phyloP scores from a whole-genome alignment of 37 sponge, comb jelly and placozoan species.

The Spongia lamella region DNA sequence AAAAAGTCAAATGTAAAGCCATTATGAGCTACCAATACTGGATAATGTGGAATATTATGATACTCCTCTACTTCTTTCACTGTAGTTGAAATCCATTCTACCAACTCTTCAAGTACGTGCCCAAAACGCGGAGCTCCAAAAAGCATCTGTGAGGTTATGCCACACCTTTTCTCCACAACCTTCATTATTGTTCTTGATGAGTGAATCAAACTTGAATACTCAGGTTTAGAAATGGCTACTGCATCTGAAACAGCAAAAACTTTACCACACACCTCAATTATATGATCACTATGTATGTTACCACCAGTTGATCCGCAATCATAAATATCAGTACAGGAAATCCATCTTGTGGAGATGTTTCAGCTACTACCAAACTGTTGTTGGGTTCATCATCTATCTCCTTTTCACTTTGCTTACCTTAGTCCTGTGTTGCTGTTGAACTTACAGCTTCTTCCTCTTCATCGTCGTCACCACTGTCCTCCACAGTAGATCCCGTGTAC shows the following conservation, averaged over 20 bases:
- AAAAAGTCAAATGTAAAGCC: slow-evolving; percentile 53
- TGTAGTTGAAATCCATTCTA: slow-evolving; percentile 32
- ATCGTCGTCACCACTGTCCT: too few relatives aligned
- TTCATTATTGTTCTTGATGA: neutral
- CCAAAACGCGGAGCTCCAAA: neutral
- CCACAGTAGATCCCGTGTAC: too few relatives aligned
- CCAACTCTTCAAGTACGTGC: slow-evolving; percentile 31
- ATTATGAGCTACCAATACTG: slow-evolving; percentile 65
- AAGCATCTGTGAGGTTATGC: slow-evolving; percentile 32
- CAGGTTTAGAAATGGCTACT: too few relatives aligned
- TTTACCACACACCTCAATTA: slow-evolving; percentile 38
- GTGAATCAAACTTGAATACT: too few relatives aligned
- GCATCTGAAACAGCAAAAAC: slow-evolving; percentile 20
- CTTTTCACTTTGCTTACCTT: too few relatives aligned
- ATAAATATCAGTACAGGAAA: slow-evolving; percentile 1
- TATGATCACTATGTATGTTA: slow-evolving; percentile 30
- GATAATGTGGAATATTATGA: slow-evolving; percentile 11
- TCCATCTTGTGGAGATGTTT: too few relatives aligned
- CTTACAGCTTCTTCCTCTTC: too few relatives aligned
- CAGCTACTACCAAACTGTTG: too few relatives aligned
- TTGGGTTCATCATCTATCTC: too few relatives aligned
- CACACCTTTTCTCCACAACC: slow-evolving; percentile 16
- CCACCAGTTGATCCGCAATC: slow-evolving; percentile 48
- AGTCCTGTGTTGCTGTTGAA: too few relatives aligned
- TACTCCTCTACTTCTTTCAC: neutral